Evolutionary conservation across 1,140 invertebrate genomes (phyloP).

Genomic region (Drosophila simulans): DNA sequence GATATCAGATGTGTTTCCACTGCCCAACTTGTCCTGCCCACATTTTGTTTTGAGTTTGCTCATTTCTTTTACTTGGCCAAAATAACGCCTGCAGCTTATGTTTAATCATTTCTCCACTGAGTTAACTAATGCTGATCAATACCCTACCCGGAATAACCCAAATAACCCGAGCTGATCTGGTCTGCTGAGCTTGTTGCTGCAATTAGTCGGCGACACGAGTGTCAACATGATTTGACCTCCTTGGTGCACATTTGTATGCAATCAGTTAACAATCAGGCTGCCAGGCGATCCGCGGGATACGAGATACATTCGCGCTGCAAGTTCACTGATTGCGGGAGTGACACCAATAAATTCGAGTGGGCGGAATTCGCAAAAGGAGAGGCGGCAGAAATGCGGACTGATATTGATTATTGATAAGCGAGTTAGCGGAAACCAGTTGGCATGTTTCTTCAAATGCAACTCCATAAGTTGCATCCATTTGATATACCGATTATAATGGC

Average conservation of each 20-base stretch:
- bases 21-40: background rate
- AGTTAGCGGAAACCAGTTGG: conserved; percentile 11
- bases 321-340: background rate
- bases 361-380: background rate
- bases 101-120: no score
- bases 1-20: conserved; percentile 6
- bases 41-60: no score
- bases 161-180: conserved; percentile 10
- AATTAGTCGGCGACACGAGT: conserved; percentile 68
- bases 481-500: conserved; percentile 31
- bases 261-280: conserved; percentile 53
- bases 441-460: conserved; percentile 11
- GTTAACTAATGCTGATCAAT: no score
- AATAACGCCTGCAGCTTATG: no score
- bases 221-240: conserved; percentile 70
- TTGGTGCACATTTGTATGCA: conserved; percentile 59
- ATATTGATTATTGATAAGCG: background rate
- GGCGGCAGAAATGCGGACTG: background rate
- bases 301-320: conserved; percentile 6
- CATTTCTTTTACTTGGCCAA: no score
- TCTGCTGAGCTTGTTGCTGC: conserved; percentile 60
- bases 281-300: conserved; percentile 4
- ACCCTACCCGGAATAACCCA: background rate
- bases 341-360: background rate
- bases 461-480: conserved; percentile 36